phyloP scores from a whole-genome alignment of 2,113 vertebrate genomes.

The Camelus bactrianus region DNA sequence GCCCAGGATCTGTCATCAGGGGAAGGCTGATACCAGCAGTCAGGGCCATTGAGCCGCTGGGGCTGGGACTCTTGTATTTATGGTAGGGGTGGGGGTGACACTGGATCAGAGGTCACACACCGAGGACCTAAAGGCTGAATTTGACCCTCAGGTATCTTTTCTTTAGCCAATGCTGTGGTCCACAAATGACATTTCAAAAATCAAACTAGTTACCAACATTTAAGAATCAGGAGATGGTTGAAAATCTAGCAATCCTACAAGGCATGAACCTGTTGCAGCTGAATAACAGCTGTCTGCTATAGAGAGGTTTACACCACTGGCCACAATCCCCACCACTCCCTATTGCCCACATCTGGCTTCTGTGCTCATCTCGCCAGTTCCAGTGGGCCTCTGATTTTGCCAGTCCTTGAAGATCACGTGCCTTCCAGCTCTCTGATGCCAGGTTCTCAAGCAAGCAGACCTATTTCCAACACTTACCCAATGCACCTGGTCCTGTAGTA shows the following conservation, averaged over 20 bases:
- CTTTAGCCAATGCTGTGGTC: background rate
- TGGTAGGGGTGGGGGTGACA: background rate
- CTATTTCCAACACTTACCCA: background rate
- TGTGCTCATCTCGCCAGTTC: background rate
- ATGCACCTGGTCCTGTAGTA: background rate
- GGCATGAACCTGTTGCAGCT: background rate
- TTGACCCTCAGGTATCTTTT: background rate
- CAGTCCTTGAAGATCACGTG: background rate
- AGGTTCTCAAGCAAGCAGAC: background rate
- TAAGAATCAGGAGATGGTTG: background rate
- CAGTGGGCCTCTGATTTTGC: background rate
- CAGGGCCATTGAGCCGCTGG: background rate
- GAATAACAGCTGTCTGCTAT: background rate
- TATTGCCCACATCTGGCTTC: background rate
- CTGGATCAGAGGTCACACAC: background rate
- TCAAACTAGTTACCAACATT: background rate
- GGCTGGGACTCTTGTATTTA: background rate
- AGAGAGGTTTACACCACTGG: accelerated
- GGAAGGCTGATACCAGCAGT: background rate
- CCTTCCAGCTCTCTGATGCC: background rate
- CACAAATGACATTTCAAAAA: background rate
- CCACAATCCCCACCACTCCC: background rate
- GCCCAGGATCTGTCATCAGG: background rate
- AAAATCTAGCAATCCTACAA: background rate
- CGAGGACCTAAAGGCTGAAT: background rate